phyloP scores from a whole-genome alignment of 2,888 invertebrate species.

The Polymixis flavicincta region DNA sequence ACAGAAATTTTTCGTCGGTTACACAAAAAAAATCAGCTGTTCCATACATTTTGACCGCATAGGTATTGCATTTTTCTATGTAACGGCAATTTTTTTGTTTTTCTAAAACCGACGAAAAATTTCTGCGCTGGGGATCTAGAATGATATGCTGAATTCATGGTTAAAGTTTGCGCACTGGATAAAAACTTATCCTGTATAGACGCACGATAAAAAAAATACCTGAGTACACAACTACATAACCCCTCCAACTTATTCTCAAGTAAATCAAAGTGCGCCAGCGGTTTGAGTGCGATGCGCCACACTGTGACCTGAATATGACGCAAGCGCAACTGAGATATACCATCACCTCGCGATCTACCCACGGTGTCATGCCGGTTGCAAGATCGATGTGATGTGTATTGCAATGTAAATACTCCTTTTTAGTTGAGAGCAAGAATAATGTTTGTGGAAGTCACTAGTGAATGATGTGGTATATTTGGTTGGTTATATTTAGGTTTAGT shows the following conservation, averaged over 20 bases:
- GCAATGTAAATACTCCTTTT: constrained; percentile 37
- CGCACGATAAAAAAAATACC: neutral
- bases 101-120: too few relatives aligned
- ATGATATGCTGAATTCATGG: too few relatives aligned
- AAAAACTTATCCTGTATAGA: too few relatives aligned
- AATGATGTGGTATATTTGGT: neutral
- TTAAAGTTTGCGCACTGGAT: too few relatives aligned
- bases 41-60: too few relatives aligned
- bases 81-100: too few relatives aligned
- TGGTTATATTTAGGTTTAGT: neutral
- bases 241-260: constrained; percentile 37
- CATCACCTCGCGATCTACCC: constrained; percentile 58
- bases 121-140: too few relatives aligned
- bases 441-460: neutral
- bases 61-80: too few relatives aligned
- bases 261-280: constrained; percentile 52
- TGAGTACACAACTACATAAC: constrained; percentile 2
- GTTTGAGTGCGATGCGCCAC: constrained; percentile 26
- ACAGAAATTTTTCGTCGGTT: too few relatives aligned
- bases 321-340: constrained; percentile 35
- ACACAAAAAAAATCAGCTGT: too few relatives aligned
- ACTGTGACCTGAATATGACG: constrained; percentile 57
- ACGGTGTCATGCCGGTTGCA: constrained; percentile 48
- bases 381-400: constrained; percentile 29
- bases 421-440: constrained; percentile 16